Evolutionary conservation across 2,113 vertebrate genomes (phyloP).

Genomic region (Calyptommatus sinebrachiatus): DNA sequence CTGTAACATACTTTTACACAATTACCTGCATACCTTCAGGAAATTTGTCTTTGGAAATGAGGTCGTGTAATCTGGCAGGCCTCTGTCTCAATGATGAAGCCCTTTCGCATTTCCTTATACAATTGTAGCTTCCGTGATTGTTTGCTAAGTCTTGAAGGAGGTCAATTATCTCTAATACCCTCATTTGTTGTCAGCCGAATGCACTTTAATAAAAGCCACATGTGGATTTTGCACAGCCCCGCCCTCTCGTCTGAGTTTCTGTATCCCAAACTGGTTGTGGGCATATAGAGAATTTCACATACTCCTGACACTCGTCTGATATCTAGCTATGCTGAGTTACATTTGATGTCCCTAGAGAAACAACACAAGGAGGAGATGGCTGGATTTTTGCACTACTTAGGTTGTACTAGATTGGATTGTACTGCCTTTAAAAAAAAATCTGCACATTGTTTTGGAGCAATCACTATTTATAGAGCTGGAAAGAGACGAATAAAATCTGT

Average conservation of each 20-base stretch:
- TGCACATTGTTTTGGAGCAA: not conserved
- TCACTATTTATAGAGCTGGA: not conserved
- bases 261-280: constrained; percentile 15
- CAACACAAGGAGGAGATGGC: constrained; percentile 6
- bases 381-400: not conserved
- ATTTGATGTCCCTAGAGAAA: not conserved
- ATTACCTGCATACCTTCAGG: constrained; percentile 31
- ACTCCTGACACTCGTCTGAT: constrained; percentile 5
- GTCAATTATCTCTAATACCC: constrained; percentile 95
- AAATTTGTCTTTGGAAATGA: constrained; percentile 34
- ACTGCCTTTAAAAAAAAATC: too few species aligned
- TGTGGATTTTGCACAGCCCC: constrained; percentile 92
- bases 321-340: constrained; percentile 36
- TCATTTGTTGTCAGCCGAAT: constrained; percentile 87
- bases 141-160: constrained; percentile 83
- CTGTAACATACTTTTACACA: constrained; percentile 6
- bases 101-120: constrained; percentile 68
- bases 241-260: constrained; percentile 70
- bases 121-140: constrained; percentile 85
- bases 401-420: too few species aligned
- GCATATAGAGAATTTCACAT: constrained; percentile 28
- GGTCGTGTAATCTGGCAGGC: constrained; percentile 47
- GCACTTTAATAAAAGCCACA: constrained; percentile 88
- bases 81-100: constrained; percentile 64
- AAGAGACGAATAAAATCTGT: not conserved